Base-by-base conservation (phyloP, 2,888 invertebrate genomes). In the Asteroscopus sphinx region DNA sequence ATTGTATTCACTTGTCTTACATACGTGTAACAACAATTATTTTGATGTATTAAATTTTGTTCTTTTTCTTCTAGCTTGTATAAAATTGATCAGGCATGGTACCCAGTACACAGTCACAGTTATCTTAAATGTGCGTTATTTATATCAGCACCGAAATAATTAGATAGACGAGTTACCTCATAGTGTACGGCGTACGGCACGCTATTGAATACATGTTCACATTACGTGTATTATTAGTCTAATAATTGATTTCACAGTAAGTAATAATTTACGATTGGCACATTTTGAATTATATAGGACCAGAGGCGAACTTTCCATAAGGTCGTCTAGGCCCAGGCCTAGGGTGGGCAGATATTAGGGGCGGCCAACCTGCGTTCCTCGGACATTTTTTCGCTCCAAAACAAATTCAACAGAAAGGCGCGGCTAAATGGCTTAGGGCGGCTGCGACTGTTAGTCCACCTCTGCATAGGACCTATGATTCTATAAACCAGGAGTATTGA, bases 101-200 rank as follows among this genome's bases (percentile, higher is more conserved):
- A 63, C 52, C 49, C 64, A 58, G 61, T 56, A 64, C 21, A n/a
- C 6, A 37, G 17, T 9, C 56, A 62, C 56, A 49, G 53, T 45
- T 47, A 53, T 60, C 59, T 60, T 48, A 68, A 70, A 76, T 80
- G 74, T 80, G 73, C 77, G 73, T 73, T 67, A 39, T 65, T 66
- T 63, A 37, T 62, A 44, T 60, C 59, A 73, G 75, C 73, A 76
- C 74, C 68, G 56, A 52, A 55, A 42, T 54, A 42, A 55, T 59
- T 37, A 65, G 44, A 47, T 46, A 57, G 36, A 48, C 2, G 12
- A 57, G 36, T 47, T 47, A 49, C 44, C 47, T 55, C 49, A 25
- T 44, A 53, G 39, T 59, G 47, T n/a, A n/a, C n/a, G n/a, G n/a
- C n/a, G n/a, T n/a, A n/a, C n/a, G n/a, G n/a, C 55, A 36, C 33